These are phyloP conservation scores for Chymomyza caudatula DNA, from an alignment of 2,888 invertebrate species.

Conservation along the genomic window DNA sequence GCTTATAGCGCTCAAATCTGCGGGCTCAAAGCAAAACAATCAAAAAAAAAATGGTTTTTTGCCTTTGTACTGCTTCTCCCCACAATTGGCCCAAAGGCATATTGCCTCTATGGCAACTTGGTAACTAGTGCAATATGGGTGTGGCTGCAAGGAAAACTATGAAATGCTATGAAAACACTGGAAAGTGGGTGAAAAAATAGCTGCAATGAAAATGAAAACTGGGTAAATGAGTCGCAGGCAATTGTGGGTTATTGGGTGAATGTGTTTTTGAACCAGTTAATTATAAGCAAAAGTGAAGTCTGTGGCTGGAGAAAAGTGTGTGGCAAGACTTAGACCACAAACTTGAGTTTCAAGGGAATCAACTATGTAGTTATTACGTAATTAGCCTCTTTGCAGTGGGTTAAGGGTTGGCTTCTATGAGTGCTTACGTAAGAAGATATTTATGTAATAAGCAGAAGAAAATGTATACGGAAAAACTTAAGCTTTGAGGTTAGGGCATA, in stretches of 20 bases:
- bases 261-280: conserved; percentile 38
- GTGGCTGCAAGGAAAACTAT: conserved; percentile 29
- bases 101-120: background rate
- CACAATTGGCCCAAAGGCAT: background rate
- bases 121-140: conserved; percentile 45
- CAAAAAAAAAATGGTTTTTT: conserved; percentile 24
- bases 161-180: conserved; percentile 7
- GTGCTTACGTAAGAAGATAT: too few species aligned
- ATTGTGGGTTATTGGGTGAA: conserved; percentile 71
- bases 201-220: conserved; percentile 49
- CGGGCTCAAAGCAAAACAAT: conserved; percentile 17
- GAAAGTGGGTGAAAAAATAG: too few species aligned
- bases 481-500: too few species aligned
- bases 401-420: too few species aligned
- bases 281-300: background rate
- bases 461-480: too few species aligned
- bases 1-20: background rate
- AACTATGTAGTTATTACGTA: background rate
- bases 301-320: conserved; percentile 27
- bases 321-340: conserved; percentile 53
- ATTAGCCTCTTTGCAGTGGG: too few species aligned
- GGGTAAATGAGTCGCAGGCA: conserved; percentile 36
- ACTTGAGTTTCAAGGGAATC: conserved; percentile 15
- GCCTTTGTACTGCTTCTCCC: conserved; percentile 28
- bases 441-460: too few species aligned